Percentiles rank a stretch among this genome's conserved stretches.
Evolutionary conservation across 1,140 invertebrate species (phyloP).

Genomic region (Pseudoatta argentina): DNA sequence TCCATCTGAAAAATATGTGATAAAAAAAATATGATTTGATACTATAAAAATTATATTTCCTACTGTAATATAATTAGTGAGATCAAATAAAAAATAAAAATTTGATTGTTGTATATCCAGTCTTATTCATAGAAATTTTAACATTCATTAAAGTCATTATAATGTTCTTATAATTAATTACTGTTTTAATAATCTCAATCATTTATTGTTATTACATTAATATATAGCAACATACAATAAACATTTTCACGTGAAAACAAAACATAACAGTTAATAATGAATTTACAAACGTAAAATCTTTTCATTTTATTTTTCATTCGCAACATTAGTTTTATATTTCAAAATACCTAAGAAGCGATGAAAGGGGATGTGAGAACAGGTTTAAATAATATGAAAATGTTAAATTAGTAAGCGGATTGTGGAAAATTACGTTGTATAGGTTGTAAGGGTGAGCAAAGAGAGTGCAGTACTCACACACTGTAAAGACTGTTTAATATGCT

Average conservation of each 20-base stretch:
- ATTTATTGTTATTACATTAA: not conserved
- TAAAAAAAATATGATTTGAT: not conserved
- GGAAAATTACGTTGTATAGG: slow-evolving; percentile 63
- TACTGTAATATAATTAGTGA: not conserved
- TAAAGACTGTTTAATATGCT: slow-evolving; percentile 88
- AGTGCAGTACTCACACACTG: slow-evolving; percentile 87
- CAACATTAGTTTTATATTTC: slow-evolving; percentile 21
- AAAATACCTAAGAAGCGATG: slow-evolving; percentile 34
- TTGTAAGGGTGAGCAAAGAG: slow-evolving; percentile 69
- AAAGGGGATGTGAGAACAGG: slow-evolving; percentile 31
- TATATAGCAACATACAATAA: not conserved
- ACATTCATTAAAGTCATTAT: not conserved
- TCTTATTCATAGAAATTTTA: not conserved
- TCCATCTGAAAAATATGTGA: slow-evolving; percentile 81
- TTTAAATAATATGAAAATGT: slow-evolving; percentile 45
- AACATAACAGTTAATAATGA: not conserved
- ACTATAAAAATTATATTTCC: slow-evolving; percentile 6
- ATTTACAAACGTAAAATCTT: not conserved
- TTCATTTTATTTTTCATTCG: slow-evolving; percentile 19
- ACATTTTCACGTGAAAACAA: not conserved
- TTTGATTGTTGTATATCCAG: not conserved
- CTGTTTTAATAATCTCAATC: not conserved
- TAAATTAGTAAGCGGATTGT: slow-evolving; percentile 73
- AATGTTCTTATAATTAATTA: not conserved
- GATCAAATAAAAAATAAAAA: slow-evolving; percentile 17